These are phyloP conservation scores for Acrobasis repandana DNA, from an alignment of 2,888 invertebrate species.

Conservation along the genomic window DNA sequence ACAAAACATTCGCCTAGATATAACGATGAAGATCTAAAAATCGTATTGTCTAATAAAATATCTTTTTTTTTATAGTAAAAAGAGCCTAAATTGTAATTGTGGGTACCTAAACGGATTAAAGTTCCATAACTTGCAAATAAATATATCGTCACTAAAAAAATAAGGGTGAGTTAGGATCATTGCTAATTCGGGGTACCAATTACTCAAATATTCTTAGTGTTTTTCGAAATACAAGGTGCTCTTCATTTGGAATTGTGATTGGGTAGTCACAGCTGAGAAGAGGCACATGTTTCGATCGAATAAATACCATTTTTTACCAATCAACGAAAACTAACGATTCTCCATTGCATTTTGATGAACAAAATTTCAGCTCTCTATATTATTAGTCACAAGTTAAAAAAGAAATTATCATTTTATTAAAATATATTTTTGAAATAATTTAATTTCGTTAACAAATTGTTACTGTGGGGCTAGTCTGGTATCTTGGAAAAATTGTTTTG, in stretches of 20 bases:
- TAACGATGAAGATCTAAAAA: neutral
- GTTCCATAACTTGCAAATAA: neutral
- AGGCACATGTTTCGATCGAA: neutral
- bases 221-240: conserved; percentile 9
- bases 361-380: conserved; percentile 12
- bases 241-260: neutral
- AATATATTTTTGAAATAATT: neutral
- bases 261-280: neutral
- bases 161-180: neutral
- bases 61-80: neutral
- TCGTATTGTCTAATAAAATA: neutral
- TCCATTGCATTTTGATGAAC: neutral
- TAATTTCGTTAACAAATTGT: too few species aligned
- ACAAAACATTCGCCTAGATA: neutral
- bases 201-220: neutral
- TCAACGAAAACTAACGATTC: conserved; percentile 15
- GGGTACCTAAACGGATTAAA: neutral
- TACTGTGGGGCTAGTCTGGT: too few species aligned
- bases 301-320: conserved; percentile 1
- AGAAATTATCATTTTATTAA: neutral
- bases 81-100: neutral
- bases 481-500: too few species aligned
- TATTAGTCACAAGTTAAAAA: neutral
- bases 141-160: neutral
- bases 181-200: too few species aligned